Conservation (phyloP, 2,888 invertebrate species). For the Diarsia dahlii region DNA sequence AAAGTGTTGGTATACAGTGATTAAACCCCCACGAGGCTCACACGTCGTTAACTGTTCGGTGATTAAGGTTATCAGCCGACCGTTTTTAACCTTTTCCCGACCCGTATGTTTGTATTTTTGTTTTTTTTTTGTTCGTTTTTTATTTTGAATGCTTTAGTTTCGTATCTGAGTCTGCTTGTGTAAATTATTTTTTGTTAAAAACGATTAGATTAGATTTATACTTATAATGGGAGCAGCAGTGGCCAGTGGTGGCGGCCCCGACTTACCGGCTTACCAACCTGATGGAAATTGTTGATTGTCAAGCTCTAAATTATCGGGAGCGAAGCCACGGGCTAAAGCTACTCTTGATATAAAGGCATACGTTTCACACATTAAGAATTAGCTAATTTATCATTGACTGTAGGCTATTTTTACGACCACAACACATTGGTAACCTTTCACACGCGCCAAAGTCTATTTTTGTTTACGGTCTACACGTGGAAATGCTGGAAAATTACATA, state of each 20-base stretch:
- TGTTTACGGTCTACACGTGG: not conserved
- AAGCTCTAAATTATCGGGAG: too few species aligned
- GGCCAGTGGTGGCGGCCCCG: too few species aligned
- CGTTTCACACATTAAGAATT: too few species aligned
- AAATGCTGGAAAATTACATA: not conserved
- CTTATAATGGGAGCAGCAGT: too few species aligned
- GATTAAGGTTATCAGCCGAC: conserved; percentile 65
- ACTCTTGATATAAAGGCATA: too few species aligned
- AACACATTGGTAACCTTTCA: not conserved
- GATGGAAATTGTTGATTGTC: too few species aligned
- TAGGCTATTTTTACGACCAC: too few species aligned
- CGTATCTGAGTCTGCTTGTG: conserved; percentile 21
- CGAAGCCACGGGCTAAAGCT: too few species aligned
- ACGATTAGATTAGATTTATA: too few species aligned
- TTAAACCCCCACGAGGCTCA: conserved; percentile 53
- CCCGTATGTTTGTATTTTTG: conserved; percentile 49
- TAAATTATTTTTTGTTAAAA: not conserved
- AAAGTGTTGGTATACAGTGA: conserved; percentile 50
- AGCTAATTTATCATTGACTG: too few species aligned
- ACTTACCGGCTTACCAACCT: too few species aligned
- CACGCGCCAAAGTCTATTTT: not conserved
- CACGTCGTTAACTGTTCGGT: conserved; percentile 60
- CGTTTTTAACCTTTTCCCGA: conserved; percentile 60
- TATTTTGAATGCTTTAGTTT: conserved; percentile 29
- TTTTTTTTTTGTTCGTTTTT: conserved; percentile 39